A percentile compares a stretch with the other conserved stretches of the same genome.
These are phyloP conservation scores for Leptatherina wallacei DNA, from an alignment of 2,797 vertebrate species.

Conservation along the genomic window DNA sequence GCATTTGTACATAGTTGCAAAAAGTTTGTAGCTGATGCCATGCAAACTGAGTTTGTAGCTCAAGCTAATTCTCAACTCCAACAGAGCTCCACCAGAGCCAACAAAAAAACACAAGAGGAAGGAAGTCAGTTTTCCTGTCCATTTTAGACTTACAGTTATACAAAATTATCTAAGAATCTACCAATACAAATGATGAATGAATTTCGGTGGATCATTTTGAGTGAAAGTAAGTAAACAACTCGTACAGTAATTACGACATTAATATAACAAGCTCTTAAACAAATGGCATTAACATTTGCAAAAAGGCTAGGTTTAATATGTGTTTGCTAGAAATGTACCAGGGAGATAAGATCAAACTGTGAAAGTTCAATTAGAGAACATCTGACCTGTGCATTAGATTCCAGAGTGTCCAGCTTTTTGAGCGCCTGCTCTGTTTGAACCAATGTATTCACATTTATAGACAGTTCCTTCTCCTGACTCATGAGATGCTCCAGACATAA, in stretches of 20 bases:
- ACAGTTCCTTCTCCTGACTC: constrained; percentile 86
- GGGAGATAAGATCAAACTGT: neutral
- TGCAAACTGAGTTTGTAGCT: no score
- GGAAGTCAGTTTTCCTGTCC: neutral
- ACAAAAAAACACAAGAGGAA: neutral
- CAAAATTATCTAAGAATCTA: neutral
- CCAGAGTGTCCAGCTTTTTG: constrained; percentile 83
- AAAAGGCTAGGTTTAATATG: neutral
- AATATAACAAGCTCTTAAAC: neutral
- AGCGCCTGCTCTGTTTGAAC: constrained; percentile 87
- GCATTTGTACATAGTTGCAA: no score
- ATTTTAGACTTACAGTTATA: neutral
- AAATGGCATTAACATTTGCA: neutral
- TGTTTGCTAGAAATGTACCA: neutral
- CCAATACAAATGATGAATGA: neutral
- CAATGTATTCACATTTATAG: constrained; percentile 80
- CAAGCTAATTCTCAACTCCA: no score
- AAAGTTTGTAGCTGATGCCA: no score
- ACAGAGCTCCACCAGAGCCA: no score
- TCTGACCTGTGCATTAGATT: constrained; percentile 88
- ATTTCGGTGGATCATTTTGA: neutral
- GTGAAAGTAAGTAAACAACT: neutral
- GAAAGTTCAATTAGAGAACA: neutral
- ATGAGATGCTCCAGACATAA: constrained; percentile 85
- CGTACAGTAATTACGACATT: neutral